Conservation (phyloP, 2,113 vertebrate genomes). For the Jaculus jaculus region DNA sequence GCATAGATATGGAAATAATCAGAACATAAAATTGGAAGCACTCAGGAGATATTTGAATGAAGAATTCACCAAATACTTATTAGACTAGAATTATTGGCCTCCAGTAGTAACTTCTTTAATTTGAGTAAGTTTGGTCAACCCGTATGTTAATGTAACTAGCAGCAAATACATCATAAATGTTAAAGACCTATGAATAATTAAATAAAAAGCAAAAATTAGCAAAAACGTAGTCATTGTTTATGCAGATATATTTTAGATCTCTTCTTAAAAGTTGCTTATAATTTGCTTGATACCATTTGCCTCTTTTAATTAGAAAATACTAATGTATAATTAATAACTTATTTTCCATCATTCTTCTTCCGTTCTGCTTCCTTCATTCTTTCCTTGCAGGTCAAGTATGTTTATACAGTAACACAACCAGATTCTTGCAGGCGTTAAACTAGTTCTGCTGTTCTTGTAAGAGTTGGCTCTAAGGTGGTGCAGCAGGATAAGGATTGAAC, state of each 20-base stretch:
- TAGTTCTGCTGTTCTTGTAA: not conserved
- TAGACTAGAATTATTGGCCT: not conserved
- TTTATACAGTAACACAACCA: not conserved
- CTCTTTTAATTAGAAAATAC: not conserved
- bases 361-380: not conserved
- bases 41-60: not conserved
- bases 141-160: not conserved
- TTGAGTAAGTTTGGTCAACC: not conserved
- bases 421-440: not conserved
- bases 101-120: not conserved
- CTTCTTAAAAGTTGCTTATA: not conserved
- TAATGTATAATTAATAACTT: not conserved
- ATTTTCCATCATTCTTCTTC: not conserved
- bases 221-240: slow-evolving; percentile 1
- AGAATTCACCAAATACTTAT: not conserved
- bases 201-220: not conserved
- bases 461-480: no score
- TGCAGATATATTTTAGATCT: not conserved
- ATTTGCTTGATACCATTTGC: not conserved
- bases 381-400: not conserved
- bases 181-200: not conserved
- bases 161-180: not conserved
- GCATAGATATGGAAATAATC: not conserved
- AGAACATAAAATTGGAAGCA: not conserved
- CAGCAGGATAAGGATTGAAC: not conserved